Evolutionary conservation across 2,113 vertebrate species (phyloP), one percentile per base, ranked within the genome.

Genomic region (Mesocricetus auratus): DNA sequence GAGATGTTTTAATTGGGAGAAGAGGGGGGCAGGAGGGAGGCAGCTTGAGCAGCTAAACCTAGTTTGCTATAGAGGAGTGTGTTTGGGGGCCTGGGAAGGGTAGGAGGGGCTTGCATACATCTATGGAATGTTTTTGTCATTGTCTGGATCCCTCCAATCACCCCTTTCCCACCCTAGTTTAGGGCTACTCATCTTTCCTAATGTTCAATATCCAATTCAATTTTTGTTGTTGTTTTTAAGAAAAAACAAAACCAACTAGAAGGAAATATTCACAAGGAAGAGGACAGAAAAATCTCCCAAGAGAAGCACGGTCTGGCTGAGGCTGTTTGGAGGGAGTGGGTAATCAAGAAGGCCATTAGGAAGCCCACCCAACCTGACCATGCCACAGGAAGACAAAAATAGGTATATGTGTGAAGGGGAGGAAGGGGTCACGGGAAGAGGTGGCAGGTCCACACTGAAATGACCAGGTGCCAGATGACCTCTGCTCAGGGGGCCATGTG

Each of bases 1-100:
- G 69, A 89, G 93, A 86, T 93, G 93, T 94, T 96, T 93, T 96
- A 97, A 96, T 96, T 87, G 93, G 92, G 82, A 95, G 81, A 89
- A 26, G 74, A n/a, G 42, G 29, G 74, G 82, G n/a, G 73, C 1
- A 24, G n/a, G 42, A 75, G 36, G 22, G 22, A 69, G 88, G 21
- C 60, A 62, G 56, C 53, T 29, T 66, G 71, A 77, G 89, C 39
- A 68, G 81, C 58, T 53, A 33, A 29, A 33, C 53, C 21, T 62
- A 21, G 62, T 78, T 91, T 75, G 1, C 74, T 26, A 26, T 74
- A 62, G 60, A 87, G 4, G n/a, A 60, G 5, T 26, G 24, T 26
- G 26, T 26, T 33, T 7, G 16, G 31, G 29, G 36, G 17, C 58
- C 21, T 33, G 0, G 15, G 9, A 2, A 42, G 17, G 11, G 56